Conservation (phyloP, 1,140 invertebrate genomes). For the Macrobrachium nipponense region DNA sequence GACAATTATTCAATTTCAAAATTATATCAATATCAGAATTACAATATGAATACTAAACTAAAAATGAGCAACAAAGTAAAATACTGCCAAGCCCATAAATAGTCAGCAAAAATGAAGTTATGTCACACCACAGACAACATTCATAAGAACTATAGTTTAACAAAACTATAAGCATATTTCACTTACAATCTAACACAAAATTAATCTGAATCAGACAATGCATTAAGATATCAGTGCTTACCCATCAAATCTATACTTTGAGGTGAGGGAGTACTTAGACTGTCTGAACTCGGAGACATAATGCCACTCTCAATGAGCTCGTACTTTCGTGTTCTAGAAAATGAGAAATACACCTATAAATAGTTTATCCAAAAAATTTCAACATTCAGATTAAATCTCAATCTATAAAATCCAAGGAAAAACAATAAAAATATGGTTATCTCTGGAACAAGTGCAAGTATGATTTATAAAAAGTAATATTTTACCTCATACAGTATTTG, state of each 20-base stretch:
- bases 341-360: too few species aligned
- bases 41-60: too few species aligned
- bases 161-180: neutral
- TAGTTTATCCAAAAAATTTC: neutral
- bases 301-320: conserved; percentile 43
- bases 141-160: neutral
- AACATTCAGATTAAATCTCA: neutral
- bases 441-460: too few species aligned
- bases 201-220: neutral
- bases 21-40: too few species aligned
- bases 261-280: conserved; percentile 43
- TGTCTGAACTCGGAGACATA: conserved; percentile 49
- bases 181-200: neutral
- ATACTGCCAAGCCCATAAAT: too few species aligned
- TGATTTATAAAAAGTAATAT: too few species aligned
- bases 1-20: too few species aligned
- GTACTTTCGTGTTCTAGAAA: conserved; percentile 13
- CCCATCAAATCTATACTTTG: conserved; percentile 48
- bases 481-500: too few species aligned
- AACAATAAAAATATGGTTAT: neutral
- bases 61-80: too few species aligned
- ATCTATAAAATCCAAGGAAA: neutral
- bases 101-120: neutral
- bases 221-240: conserved; percentile 9
- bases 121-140: neutral